Base-by-base conservation (phyloP, 2,797 vertebrate species). In the Thalassophryne amazonica region DNA sequence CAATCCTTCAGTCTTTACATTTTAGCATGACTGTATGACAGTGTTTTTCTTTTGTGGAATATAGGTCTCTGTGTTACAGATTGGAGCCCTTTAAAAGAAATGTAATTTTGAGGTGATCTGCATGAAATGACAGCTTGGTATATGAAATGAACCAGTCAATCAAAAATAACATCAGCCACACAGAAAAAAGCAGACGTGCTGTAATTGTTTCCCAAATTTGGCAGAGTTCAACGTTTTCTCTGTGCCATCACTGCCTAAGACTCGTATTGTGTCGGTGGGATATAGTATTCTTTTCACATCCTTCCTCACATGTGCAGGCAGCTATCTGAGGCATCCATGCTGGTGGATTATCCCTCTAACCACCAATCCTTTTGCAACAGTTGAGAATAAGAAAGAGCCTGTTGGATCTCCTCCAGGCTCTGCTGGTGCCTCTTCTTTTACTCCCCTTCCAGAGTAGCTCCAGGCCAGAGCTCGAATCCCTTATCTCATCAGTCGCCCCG, bases 311-410 rank as follows among this genome's bases (percentile, higher is more conserved):
- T 83, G 68, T 81, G 75, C 69, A 82, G 74, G 79, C 76, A 84
- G 84, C 82, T 90, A 89, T 90, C 83, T 86, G 77, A 55, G 74
- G 72, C 73, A 57, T 81, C 78, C 85, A 89, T 60, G 59, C 75
- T 7, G 70, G 38, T 72, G 84, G 80, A 89, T 90, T 88, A 87
- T 80, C 76, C 86, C 67, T 64, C 84, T 81, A 83, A 84, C 76
- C 80, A 86, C 69, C 81, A 90, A 83, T 88, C 87, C 75, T 78
- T 86, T 89, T 46, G 71, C 80, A 89, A 86, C 78, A 88, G 83
- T 86, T 83, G 81, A 88, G 69, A 81, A 77, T 82, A 89, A 85
- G 80, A 91, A 88, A 78, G 76, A 55, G 75, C 57, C 57, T 67
- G 61, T 68, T 92, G 89, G 85, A 83, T 72, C 68, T 18, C 41